Evolutionary conservation across 2,113 vertebrate genomes (phyloP).

Genomic region (Uria aalge): DNA sequence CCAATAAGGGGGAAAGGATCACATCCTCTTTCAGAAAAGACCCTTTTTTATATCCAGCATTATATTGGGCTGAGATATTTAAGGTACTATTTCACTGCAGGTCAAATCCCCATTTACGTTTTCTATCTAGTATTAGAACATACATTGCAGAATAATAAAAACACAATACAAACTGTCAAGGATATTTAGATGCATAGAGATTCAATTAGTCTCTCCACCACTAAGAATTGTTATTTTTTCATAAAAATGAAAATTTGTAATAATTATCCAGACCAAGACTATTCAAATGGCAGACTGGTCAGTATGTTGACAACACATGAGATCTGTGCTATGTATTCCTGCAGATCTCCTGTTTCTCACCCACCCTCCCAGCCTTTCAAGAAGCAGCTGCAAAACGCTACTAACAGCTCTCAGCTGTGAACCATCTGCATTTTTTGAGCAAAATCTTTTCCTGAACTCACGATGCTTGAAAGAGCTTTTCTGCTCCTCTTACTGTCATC

Average conservation of each 20-base stretch:
- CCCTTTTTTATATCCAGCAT: background rate
- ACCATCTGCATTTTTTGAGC: background rate
- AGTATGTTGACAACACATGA: background rate
- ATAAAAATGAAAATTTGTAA: background rate
- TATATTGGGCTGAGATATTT: background rate
- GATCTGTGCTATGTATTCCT: background rate
- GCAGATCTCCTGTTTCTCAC: background rate
- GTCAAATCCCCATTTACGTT: background rate
- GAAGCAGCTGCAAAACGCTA: conserved; percentile 1
- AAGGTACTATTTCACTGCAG: background rate
- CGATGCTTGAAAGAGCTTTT: background rate
- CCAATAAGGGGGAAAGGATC: background rate
- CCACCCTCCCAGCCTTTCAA: background rate
- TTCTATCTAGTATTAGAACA: background rate
- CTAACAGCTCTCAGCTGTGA: background rate
- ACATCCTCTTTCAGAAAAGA: background rate
- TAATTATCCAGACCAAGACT: background rate
- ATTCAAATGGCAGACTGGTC: background rate
- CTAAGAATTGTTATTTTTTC: background rate
- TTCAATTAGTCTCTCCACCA: background rate
- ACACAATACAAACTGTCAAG: background rate
- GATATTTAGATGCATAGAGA: conserved; percentile 13
- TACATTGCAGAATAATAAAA: background rate
- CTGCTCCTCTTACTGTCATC: background rate
- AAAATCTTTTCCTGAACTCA: background rate